These are phyloP conservation scores for Pseudopipra pipra DNA, from an alignment of 2,113 vertebrate genomes.

Conservation along the genomic window DNA sequence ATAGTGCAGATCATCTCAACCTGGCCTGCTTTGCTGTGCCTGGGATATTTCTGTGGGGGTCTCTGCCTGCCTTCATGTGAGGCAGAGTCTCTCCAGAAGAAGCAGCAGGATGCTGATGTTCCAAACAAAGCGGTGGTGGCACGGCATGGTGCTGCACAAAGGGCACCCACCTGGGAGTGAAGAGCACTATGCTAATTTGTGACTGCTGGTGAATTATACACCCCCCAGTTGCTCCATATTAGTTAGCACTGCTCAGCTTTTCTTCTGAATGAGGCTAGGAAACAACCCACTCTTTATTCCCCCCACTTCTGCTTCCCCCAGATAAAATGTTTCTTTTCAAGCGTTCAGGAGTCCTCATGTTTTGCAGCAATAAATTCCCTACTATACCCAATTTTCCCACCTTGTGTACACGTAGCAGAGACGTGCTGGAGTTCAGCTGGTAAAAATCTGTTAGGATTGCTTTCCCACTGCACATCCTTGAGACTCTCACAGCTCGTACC, in stretches of 20 bases:
- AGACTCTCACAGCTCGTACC: not conserved
- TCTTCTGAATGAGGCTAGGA: not conserved
- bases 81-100: not conserved
- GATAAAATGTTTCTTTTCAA: not conserved
- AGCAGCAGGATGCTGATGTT: not conserved
- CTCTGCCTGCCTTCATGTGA: not conserved
- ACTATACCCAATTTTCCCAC: not conserved
- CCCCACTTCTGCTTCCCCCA: accelerated
- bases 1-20: not conserved
- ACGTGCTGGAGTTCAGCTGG: not conserved
- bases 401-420: accelerated
- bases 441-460: not conserved
- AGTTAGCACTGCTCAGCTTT: not conserved
- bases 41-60: not conserved
- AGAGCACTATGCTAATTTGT: not conserved
- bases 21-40: not conserved
- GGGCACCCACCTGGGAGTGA: not conserved
- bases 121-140: not conserved
- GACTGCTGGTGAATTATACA: not conserved
- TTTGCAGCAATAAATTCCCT: not conserved
- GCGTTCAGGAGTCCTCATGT: not conserved
- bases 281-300: not conserved
- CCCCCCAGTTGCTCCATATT: accelerated
- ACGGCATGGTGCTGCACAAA: not conserved
- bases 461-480: not conserved